Evolutionary conservation across 2,888 invertebrate genomes (phyloP).

Genomic region (Cheilosia urbana): DNA sequence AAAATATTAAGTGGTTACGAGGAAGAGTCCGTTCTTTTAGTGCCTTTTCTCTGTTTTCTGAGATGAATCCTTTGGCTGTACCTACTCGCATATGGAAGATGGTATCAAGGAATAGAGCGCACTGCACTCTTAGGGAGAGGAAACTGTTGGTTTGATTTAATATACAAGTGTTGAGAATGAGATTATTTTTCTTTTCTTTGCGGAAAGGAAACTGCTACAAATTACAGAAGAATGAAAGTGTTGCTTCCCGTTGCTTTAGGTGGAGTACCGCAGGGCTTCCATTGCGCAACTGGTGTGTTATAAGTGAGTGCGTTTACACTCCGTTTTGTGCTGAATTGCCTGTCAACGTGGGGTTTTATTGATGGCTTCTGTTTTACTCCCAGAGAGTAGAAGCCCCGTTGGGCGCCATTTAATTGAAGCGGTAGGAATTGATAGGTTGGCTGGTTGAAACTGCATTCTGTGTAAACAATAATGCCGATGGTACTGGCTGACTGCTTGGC

Average conservation of each 20-base stretch:
- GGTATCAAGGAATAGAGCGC: slow-evolving; percentile 20
- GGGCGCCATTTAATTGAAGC: too few relatives aligned
- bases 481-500: too few relatives aligned
- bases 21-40: slow-evolving; percentile 52
- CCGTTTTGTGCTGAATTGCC: too few relatives aligned
- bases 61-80: slow-evolving; percentile 29
- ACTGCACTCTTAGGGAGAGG: slow-evolving; percentile 20
- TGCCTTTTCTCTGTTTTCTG: slow-evolving; percentile 15
- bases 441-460: too few relatives aligned
- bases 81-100: not conserved
- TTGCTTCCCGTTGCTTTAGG: not conserved
- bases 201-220: slow-evolving; percentile 40
- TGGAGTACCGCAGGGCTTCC: slow-evolving; percentile 26
- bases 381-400: too few relatives aligned
- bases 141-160: slow-evolving; percentile 64
- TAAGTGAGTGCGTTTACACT: too few relatives aligned
- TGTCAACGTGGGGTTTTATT: too few relatives aligned
- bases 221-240: slow-evolving; percentile 38
- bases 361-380: too few relatives aligned
- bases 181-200: slow-evolving; percentile 32
- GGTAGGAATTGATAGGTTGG: too few relatives aligned
- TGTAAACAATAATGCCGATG: too few relatives aligned
- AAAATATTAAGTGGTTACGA: slow-evolving; percentile 74
- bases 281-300: slow-evolving; percentile 9
- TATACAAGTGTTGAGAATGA: slow-evolving; percentile 47